Evolutionary conservation across 2,797 vertebrate species (phyloP), one percentile per base, ranked within the genome.

Genomic region (Leuciscus waleckii): DNA sequence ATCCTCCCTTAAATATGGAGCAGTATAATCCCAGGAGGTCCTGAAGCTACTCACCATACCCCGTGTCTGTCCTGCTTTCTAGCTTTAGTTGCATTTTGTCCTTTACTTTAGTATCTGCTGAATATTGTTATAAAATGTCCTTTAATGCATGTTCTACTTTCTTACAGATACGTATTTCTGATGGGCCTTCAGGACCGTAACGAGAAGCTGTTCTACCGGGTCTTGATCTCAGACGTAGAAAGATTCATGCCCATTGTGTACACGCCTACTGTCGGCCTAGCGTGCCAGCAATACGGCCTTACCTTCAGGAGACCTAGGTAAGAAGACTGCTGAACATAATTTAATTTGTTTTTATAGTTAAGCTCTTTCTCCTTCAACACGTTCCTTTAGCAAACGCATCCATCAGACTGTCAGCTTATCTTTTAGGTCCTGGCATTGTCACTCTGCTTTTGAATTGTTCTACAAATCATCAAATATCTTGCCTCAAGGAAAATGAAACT

Each of bases 211-310:
- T 99, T 99, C 93, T 99, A 99, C 80, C 95, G 95, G 87, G 93
- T 98, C 74, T 92, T 99, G 43, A 91, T 92, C 68, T 99, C 97
- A 77, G 95, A 99, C 90, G 94, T 98, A 6, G 97, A 99, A 81
- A 95, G 93, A 91, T 99, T 99, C 90, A 98, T 99, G 98, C 98
- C 98, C 79, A 96, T 99, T 89, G 97, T 99, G 88, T 99, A 99
- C 93, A 99, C 98, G 41, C 98, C 98, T 79, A 98, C 95, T 0
- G 98, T 99, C 83, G 98, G 98, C 56, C 93, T 98, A 88, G 98
- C 98, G 85, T 99, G 98, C 91, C 98, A 99, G 69, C 96, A 96
- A 8, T 99, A 99, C 9, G 97, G 98, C 87, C 94, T 98, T 91
- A 94, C 95, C 65, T 98, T 98, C 91, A 96, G 95, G 90, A 96